phyloP scores from a whole-genome alignment of 2,888 invertebrate genomes.

The Adelognathus sp. region DNA sequence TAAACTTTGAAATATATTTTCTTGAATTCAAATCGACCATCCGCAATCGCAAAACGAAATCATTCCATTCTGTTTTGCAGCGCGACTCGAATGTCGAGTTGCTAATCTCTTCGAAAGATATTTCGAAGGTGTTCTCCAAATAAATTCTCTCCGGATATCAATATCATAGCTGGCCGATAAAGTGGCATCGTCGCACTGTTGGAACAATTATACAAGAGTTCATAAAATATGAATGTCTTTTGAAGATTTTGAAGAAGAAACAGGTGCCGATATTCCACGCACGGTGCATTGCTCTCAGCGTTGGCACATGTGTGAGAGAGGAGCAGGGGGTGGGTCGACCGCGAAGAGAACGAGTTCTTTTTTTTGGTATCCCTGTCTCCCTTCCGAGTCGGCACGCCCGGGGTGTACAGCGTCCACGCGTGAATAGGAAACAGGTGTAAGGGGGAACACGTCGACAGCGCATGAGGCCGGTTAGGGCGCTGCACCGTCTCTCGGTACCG shows the following conservation, averaged over 20 bases:
- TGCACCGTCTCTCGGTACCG: constrained; percentile 1
- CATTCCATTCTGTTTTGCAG: too few species aligned
- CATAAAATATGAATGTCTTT: constrained; percentile 1
- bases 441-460: constrained; percentile 29
- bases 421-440: constrained; percentile 64
- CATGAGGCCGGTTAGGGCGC: constrained; percentile 22
- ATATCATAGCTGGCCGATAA: not conserved
- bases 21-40: too few species aligned
- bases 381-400: not conserved
- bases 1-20: too few species aligned
- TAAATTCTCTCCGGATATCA: too few species aligned
- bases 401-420: constrained; percentile 29
- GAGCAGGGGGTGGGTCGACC: constrained; percentile 11
- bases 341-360: constrained; percentile 40
- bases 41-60: too few species aligned
- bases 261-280: constrained; percentile 39
- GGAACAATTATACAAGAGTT: not conserved
- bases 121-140: too few species aligned
- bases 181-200: not conserved
- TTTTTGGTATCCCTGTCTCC: constrained; percentile 36
- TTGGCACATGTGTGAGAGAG: constrained; percentile 13
- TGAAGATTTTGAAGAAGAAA: constrained; percentile 12
- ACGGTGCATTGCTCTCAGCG: constrained; percentile 42
- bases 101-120: too few species aligned
- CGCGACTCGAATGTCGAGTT: too few species aligned